Conservation (phyloP, 2,888 invertebrate genomes). For the Mongoloraphidia duomilia region DNA sequence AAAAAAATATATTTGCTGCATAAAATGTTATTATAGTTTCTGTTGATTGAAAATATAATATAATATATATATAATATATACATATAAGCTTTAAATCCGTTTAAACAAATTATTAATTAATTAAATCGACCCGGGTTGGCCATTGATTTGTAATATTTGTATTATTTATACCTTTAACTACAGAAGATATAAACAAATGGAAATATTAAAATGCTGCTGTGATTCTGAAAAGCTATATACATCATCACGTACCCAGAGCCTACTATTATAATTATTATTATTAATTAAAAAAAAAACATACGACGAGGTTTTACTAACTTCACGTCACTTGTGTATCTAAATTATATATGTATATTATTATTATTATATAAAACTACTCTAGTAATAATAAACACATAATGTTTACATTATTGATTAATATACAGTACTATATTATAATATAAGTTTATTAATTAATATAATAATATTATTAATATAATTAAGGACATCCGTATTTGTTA, state of each 20-base stretch:
- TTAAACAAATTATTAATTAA: not conserved
- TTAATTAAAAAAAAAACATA: constrained; percentile 13
- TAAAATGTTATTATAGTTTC: constrained; percentile 4
- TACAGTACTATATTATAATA: too few species aligned
- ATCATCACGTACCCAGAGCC: too few species aligned
- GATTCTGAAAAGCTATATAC: too few species aligned
- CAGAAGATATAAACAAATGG: too few species aligned
- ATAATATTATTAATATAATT: constrained; percentile 9
- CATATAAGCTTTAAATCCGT: not conserved
- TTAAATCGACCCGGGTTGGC: too few species aligned
- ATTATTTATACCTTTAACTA: too few species aligned
- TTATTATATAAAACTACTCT: constrained; percentile 1
- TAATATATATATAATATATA: constrained; percentile 5
- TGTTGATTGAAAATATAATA: constrained; percentile 9
- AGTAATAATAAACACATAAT: not conserved
- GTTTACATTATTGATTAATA: too few species aligned
- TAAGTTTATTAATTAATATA: not conserved
- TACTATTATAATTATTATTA: constrained; percentile 11
- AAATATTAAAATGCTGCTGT: too few species aligned
- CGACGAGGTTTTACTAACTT: constrained; percentile 8
- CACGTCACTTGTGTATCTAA: not conserved
- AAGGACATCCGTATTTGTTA: constrained; percentile 9
- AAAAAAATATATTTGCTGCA: not conserved
- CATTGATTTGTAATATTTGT: too few species aligned
- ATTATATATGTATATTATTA: constrained; percentile 3